Conservation (phyloP, 2,113 vertebrate genomes). For the Acrocephalus arundinaceus region DNA sequence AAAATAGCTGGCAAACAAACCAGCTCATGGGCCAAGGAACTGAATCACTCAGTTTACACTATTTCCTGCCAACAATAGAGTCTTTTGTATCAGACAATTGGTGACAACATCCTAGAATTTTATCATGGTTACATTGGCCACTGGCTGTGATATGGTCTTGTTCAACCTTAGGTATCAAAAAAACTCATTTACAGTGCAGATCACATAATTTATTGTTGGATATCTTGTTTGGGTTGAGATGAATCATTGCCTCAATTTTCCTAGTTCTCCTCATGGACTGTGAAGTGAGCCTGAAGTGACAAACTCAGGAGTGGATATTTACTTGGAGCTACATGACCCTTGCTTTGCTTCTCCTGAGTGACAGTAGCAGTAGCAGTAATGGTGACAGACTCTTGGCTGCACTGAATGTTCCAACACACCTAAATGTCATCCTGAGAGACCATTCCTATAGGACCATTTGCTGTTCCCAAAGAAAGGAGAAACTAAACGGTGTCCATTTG, state of each 20-base stretch:
- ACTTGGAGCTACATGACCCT: not conserved
- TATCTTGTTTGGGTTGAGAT: not conserved
- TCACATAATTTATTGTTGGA: not conserved
- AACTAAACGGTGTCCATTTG: not conserved
- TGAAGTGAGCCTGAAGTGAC: not conserved
- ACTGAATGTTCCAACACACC: not conserved
- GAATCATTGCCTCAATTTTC: not conserved
- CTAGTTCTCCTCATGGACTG: not conserved
- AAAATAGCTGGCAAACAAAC: not conserved
- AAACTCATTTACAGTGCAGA: not conserved
- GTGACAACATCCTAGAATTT: not conserved
- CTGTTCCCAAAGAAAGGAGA: not conserved
- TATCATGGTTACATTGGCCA: not conserved
- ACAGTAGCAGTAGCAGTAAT: fast-evolving
- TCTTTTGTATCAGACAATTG: not conserved
- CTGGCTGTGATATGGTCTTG: not conserved
- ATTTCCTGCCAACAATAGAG: not conserved
- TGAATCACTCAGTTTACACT: not conserved
- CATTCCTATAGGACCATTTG: not conserved
- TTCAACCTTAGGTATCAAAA: not conserved
- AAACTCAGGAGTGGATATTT: not conserved
- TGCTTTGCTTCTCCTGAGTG: not conserved
- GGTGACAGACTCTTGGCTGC: not conserved
- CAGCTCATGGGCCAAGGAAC: not conserved
- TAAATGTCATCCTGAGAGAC: not conserved